phyloP scores from a whole-genome alignment of 2,888 invertebrate genomes.

The Andrena minutula region DNA sequence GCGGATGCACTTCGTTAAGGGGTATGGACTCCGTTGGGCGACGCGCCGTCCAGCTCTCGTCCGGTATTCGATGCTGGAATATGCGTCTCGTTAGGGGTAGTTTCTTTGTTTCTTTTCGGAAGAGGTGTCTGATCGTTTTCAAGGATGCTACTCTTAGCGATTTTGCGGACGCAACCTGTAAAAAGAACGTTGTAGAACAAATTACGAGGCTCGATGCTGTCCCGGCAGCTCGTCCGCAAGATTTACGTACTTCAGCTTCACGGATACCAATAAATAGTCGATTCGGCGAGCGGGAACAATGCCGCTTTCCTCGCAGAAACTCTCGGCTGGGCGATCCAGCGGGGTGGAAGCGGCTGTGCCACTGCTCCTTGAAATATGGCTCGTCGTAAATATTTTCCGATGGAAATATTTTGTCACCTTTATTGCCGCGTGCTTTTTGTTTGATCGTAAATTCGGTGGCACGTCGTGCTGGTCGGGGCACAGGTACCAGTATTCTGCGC shows the following conservation, averaged over 20 bases:
- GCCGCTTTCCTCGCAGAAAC: conserved; percentile 57
- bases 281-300: conserved; percentile 56
- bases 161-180: neutral
- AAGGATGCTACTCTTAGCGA: neutral
- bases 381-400: conserved; percentile 79
- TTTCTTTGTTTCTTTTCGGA: too few species aligned
- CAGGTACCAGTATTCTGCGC: conserved; percentile 36
- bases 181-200: conserved; percentile 22
- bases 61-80: too few species aligned
- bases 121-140: too few species aligned
- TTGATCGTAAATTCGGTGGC: conserved; percentile 83
- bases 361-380: conserved; percentile 69
- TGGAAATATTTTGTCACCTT: conserved; percentile 84
- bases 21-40: neutral
- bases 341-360: neutral
- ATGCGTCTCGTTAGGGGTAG: too few species aligned
- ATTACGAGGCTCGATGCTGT: conserved; percentile 38
- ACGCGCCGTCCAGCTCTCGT: neutral
- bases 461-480: conserved; percentile 35
- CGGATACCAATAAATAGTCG: conserved; percentile 62
- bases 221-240: conserved; percentile 34
- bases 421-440: conserved; percentile 80
- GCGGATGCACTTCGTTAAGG: neutral
- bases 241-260: conserved; percentile 62
- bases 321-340: conserved; percentile 19